Evolutionary conservation across 2,113 vertebrate genomes (phyloP), one percentile per base, ranked within the genome.

Genomic region (Tyrannus savana): DNA sequence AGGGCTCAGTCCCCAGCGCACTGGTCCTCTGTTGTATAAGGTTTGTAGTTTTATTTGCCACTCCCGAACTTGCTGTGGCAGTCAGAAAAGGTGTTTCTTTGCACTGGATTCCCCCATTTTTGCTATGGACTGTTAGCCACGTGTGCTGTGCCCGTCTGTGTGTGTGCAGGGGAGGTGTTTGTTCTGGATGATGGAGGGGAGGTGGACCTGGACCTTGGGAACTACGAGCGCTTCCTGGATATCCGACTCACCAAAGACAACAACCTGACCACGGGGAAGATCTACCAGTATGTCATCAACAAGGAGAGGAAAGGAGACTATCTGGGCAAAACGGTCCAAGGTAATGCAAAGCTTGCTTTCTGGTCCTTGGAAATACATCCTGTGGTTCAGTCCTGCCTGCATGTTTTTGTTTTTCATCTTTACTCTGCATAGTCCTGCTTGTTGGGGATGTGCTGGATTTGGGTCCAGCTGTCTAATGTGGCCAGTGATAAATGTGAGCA

Each of bases 261-360:
- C 97, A 99, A 99, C 86, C 97, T 99, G 95, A 99, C 99, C n/a
- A 99, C 99, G 0, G 99, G 99, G 41, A 99, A 99, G 96, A 99
- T 99, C 95, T 99, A 99, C 92, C 99, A 99, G 94, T 99, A 98
- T 1, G 99, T 99, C 78, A 99, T 99, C 95, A 99, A 99, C 97
- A 99, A 99, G 97, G 99, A 99, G 95, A 98, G 99, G 87, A 98
- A 98, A 52, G 99, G 99, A 64, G 99, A 99, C 95, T 99, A 99
- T 94, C 98, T 99, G 68, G 99, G 99, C 83, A 99, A 99, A 97
- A 99, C 99, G 0, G 99, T 99, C 31, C 99, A 99, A 98, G 99
- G 99, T 99, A 97, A 97, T 3, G 31, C 6, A 52, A 77, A 63
- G 42, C 50, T 87, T 66, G 21, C 12, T 21, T 92, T 52, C 12